Evolutionary conservation across 2,888 invertebrate genomes (phyloP).

Genomic region (Thysanoteuthis rhombus): DNA sequence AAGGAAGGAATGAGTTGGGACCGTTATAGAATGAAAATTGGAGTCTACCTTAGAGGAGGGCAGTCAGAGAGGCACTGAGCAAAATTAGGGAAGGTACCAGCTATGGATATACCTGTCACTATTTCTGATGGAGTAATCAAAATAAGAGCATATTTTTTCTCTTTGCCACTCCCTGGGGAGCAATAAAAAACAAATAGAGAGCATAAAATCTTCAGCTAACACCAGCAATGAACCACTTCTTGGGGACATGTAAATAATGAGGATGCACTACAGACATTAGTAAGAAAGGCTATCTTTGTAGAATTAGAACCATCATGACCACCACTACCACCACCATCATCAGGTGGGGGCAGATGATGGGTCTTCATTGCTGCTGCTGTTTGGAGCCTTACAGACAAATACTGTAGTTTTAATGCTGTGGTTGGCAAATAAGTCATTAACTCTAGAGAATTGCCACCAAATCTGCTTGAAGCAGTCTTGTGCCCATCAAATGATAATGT

Average conservation of each 20-base stretch:
- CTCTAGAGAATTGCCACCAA: slow-evolving; percentile 1
- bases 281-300: background rate
- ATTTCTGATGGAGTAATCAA: background rate
- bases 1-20: background rate
- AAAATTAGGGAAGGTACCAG: slow-evolving; percentile 12
- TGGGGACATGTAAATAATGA: slow-evolving; percentile 12
- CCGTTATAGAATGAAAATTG: background rate
- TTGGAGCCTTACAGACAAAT: slow-evolving; percentile 12
- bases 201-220: background rate
- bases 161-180: background rate
- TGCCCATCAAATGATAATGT: slow-evolving; percentile 12
- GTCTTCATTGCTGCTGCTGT: background rate
- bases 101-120: slow-evolving; percentile 12
- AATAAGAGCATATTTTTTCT: background rate
- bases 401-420: slow-evolving; percentile 1
- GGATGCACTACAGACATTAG: slow-evolving; percentile 12
- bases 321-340: background rate
- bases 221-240: background rate
- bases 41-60: background rate
- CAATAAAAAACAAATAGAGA: background rate
- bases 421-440: slow-evolving; percentile 12
- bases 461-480: background rate
- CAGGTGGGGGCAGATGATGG: background rate
- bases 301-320: background rate
- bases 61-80: background rate